A percentile compares a stretch with the other conserved stretches of the same genome.
Evolutionary conservation across 2,888 invertebrate genomes (phyloP).

Genomic region (Rhodophaea formosa): DNA sequence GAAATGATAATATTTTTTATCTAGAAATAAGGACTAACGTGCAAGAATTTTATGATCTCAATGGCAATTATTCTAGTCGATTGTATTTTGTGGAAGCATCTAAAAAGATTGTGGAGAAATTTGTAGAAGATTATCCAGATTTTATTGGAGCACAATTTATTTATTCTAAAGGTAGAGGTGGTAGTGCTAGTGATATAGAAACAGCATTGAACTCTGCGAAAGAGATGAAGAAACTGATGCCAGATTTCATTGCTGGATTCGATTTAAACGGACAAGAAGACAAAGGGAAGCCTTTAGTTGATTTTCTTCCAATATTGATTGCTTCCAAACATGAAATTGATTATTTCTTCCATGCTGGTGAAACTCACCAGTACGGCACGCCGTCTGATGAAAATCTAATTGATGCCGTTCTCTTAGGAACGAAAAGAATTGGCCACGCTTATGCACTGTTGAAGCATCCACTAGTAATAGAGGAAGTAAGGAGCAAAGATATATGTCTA

Average conservation of each 20-base stretch:
- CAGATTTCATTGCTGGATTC: slow-evolving; percentile 75
- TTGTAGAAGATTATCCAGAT: neutral
- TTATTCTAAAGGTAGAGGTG: neutral
- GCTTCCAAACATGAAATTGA: slow-evolving; percentile 80
- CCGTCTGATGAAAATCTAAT: slow-evolving; percentile 36
- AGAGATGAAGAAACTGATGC: slow-evolving; percentile 40
- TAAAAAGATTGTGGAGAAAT: neutral
- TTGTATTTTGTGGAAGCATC: neutral
- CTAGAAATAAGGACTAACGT: neutral
- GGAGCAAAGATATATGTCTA: slow-evolving; percentile 78
- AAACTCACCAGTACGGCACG: neutral
- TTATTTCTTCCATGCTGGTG: neutral
- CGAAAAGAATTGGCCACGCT: slow-evolving; percentile 86
- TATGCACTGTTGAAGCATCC: slow-evolving; percentile 86
- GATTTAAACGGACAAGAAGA: slow-evolving; percentile 1
- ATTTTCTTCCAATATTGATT: slow-evolving; percentile 81
- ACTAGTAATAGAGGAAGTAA: slow-evolving; percentile 69
- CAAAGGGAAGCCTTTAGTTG: slow-evolving; percentile 63
- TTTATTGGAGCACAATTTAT: neutral
- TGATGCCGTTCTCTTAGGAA: slow-evolving; percentile 84
- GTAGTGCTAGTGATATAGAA: neutral
- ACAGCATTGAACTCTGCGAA: neutral
- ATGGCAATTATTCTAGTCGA: neutral
- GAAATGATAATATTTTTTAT: slow-evolving; percentile 1
- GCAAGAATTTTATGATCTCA: neutral